Base-by-base conservation (phyloP, 2,113 vertebrate species). In the Leuciscus idus region DNA sequence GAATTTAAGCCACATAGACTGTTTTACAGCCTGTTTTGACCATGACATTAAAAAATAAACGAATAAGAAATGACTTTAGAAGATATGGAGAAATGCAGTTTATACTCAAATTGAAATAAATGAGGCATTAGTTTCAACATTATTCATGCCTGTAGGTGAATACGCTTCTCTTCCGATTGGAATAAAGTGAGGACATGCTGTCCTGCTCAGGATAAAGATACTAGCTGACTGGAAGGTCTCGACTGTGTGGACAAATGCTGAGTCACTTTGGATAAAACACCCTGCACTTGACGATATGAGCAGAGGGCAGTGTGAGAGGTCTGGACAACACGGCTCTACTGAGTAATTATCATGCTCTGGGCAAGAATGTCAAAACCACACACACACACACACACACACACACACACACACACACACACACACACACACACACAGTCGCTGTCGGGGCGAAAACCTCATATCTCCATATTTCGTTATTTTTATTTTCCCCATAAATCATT, bases 281-380 rank as follows among this genome's bases (percentile, higher is more conserved):
- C n/a, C 61, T 52, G 30, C 76, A 46, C 59, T 76, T 30, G 43
- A 75, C 13, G 33, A 80, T 80, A 26, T 72, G 28, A 28, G 23
- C n/a, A 70, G 48, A 21, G 62, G 48, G 61, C 59, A 66, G 48
- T 39, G 79, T 36, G 48, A 85, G 50, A 85, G 62, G 76, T 59
- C 84, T 48, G 64, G 8, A 66, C 50, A 80, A 70, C 12, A 66
- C 59, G 76, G 36, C 68, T 66, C 76, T 68, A 68, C 48, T 46
- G 61, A 52, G 48, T 78, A 79, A 85, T 85, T 85, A 85, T 46
- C 39, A n/a, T 30, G 74, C 72, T 43, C 80, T 83, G 50, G 15
- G 13, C 85, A 30, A 39, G 12, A 73, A 21, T 6, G 23, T 46
- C 19, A 72, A n/a, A 70, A 28, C 8, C 76, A 61, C 77, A 72